Evolutionary conservation across 1,140 invertebrate species (phyloP).

Genomic region (Drosophila nikananu): DNA sequence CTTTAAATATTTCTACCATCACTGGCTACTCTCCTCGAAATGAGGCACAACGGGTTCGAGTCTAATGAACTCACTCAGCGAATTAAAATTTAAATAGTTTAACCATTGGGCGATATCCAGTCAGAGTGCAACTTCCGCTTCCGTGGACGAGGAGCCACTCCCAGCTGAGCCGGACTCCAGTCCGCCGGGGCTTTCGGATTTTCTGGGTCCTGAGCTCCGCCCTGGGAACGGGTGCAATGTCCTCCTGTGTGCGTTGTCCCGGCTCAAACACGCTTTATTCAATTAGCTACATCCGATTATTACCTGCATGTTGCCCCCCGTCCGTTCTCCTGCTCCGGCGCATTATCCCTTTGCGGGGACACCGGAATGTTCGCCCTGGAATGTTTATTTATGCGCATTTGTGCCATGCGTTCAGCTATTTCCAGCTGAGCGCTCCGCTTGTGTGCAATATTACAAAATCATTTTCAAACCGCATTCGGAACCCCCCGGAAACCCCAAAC

Average conservation of each 20-base stretch:
- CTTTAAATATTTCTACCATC: neutral
- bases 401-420: conserved; percentile 67
- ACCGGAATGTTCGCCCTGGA: conserved; percentile 45
- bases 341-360: conserved; percentile 54
- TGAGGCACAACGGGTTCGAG: conserved; percentile 13
- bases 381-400: conserved; percentile 70
- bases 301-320: conserved; percentile 58
- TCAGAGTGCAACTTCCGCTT: conserved; percentile 50
- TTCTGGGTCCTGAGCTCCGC: conserved; percentile 14
- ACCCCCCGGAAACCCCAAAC: conserved; percentile 10
- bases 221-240: conserved; percentile 36
- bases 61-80: conserved; percentile 46
- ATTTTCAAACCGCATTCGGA: conserved; percentile 71
- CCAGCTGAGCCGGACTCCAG: conserved; percentile 34
- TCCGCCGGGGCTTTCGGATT: conserved; percentile 17
- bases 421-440: conserved; percentile 76
- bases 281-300: conserved; percentile 83
- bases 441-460: conserved; percentile 78
- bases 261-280: conserved; percentile 77
- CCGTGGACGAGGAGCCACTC: conserved; percentile 33
- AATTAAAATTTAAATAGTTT: conserved; percentile 79
- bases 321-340: neutral
- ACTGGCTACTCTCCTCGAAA: conserved; percentile 15
- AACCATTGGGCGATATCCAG: conserved; percentile 73
- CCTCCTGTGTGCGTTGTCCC: conserved; percentile 53